Evolutionary conservation across 92 coral and sea anemone genomes (phyloP).

Genomic region (Heteractis magnifica): DNA sequence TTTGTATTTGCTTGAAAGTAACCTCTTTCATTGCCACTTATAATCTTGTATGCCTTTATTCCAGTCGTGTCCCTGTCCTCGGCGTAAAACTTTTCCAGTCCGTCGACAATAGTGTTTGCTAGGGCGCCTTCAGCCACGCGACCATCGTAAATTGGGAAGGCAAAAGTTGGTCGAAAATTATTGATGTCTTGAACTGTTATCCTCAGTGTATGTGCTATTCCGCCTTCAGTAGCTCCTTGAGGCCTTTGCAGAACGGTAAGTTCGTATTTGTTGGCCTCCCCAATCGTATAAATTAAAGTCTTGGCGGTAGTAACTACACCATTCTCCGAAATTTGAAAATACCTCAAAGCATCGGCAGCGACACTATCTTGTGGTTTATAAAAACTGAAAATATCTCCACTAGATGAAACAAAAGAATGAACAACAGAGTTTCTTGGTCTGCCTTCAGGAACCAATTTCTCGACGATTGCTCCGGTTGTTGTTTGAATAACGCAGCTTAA

Average conservation of each 20-base stretch:
- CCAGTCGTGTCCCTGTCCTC: constrained; percentile 54
- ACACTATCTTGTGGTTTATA: constrained; percentile 38
- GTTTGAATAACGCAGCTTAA: constrained; percentile 13
- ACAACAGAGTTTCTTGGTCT: constrained; percentile 27
- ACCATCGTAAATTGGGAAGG: constrained; percentile 37
- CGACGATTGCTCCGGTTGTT: constrained; percentile 19
- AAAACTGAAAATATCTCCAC: constrained; percentile 42
- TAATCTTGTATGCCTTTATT: constrained; percentile 38
- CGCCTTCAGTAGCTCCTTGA: constrained; percentile 48
- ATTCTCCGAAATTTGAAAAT: constrained; percentile 43
- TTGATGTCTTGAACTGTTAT: constrained; percentile 44
- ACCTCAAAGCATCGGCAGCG: constrained; percentile 11
- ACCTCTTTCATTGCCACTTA: constrained; percentile 61
- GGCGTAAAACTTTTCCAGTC: constrained; percentile 54
- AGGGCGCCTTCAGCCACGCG: constrained; percentile 47
- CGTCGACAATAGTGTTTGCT: constrained; percentile 41
- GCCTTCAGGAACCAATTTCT: constrained; percentile 22
- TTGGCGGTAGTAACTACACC: constrained; percentile 48
- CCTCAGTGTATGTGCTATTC: constrained; percentile 43
- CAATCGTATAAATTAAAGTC: constrained; percentile 31
- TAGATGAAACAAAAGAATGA: constrained; percentile 33
- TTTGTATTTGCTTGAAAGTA: constrained; percentile 42
- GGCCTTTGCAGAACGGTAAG: constrained; percentile 46
- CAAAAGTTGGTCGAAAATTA: constrained; percentile 57
- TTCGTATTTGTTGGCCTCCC: constrained; percentile 49